Conservation (phyloP, 1,140 invertebrate species). For the Lepidurus packardi region DNA sequence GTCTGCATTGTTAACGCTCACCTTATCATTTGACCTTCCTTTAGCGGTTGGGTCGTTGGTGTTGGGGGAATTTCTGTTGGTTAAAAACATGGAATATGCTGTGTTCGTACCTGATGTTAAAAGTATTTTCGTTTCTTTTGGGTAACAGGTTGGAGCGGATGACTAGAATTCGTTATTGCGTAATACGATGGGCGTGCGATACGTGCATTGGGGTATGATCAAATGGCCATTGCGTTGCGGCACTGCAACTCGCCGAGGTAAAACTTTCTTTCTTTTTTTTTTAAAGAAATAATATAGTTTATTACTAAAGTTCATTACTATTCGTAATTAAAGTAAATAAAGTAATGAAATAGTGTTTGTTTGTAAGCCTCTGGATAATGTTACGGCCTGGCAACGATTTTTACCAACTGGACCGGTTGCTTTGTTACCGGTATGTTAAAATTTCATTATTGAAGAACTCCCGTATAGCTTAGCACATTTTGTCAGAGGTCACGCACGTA, state of each 20-base stretch:
- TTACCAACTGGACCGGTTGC: constrained; percentile 85
- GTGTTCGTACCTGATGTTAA: too few species aligned
- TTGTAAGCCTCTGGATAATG: constrained; percentile 63
- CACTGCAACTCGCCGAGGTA: constrained; percentile 69
- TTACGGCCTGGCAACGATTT: constrained; percentile 92
- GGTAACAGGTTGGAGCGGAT: constrained; percentile 80
- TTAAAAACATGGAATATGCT: too few species aligned
- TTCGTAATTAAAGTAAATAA: background rate
- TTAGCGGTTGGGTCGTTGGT: background rate
- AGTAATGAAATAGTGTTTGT: constrained; percentile 38
- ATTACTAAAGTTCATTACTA: too few species aligned
- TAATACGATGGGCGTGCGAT: constrained; percentile 64
- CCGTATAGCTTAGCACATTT: too few species aligned
- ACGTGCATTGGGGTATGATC: constrained; percentile 77
- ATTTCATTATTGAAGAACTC: too few species aligned
- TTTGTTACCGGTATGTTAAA: constrained; percentile 64
- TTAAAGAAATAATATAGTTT: background rate
- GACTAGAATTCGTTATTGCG: constrained; percentile 81
- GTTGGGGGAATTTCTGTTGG: too few species aligned
- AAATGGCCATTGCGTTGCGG: constrained; percentile 86
- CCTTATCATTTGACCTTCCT: background rate
- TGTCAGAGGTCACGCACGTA: too few species aligned
- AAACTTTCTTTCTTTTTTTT: constrained; percentile 22
- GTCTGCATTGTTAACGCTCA: background rate
- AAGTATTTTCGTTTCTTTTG: constrained; percentile 34